Percentiles rank a stretch among this genome's conserved stretches.
phyloP scores from a whole-genome alignment of 2,888 invertebrate genomes.

The Bombyx huttoni region DNA sequence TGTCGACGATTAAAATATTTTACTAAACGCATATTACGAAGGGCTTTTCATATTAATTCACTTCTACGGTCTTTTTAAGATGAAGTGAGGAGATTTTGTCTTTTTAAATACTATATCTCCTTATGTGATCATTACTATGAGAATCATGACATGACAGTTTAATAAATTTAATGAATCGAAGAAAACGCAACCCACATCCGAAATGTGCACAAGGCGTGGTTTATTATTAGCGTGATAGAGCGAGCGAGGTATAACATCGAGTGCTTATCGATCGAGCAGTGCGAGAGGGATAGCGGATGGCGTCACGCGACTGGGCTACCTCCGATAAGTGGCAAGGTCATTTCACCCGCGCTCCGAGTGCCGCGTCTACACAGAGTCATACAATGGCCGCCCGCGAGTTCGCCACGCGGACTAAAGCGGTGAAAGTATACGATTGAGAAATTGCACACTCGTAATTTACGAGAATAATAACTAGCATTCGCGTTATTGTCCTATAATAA shows the following conservation, averaged over 20 bases:
- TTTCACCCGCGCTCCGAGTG: constrained; percentile 24
- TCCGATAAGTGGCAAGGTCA: constrained; percentile 63
- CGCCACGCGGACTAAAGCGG: constrained; percentile 11
- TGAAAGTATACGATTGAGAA: constrained; percentile 18
- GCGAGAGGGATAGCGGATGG: constrained; percentile 29
- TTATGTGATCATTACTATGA: background rate
- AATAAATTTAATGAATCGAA: constrained; percentile 16
- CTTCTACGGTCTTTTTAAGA: no score
- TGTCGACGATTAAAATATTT: no score
- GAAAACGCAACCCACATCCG: constrained; percentile 34
- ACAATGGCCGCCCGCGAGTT: constrained; percentile 10
- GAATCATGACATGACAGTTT: background rate
- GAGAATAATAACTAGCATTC: no score
- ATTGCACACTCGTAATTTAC: constrained; percentile 1
- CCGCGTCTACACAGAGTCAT: constrained; percentile 7
- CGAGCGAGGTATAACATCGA: constrained; percentile 29
- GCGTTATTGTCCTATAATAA: no score
- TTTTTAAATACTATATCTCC: background rate
- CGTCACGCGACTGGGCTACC: constrained; percentile 26
- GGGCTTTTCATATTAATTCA: no score
- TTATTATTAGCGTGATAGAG: constrained; percentile 52
- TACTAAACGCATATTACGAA: no score
- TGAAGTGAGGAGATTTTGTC: no score
- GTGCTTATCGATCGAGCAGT: constrained; percentile 35
- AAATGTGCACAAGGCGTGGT: constrained; percentile 17